A percentile compares a stretch with the other conserved stretches of the same genome.
phyloP scores from a whole-genome alignment of 1,140 invertebrate genomes.

The Nasonia vitripennis region DNA sequence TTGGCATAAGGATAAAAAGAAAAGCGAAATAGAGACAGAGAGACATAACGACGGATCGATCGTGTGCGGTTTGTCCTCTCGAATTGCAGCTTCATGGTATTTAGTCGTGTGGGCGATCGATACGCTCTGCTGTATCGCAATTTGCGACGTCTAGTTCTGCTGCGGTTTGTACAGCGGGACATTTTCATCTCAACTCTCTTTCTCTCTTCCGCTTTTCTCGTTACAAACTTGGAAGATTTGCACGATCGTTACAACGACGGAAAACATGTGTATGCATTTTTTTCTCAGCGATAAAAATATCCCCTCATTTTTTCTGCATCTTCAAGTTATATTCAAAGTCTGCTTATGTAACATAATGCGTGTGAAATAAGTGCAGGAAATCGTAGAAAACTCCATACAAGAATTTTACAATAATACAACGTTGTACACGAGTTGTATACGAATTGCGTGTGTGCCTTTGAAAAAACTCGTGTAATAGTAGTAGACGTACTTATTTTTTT shows the following conservation, averaged over 20 bases:
- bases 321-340: background rate
- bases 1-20: background rate
- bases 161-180: background rate
- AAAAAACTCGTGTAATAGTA: background rate
- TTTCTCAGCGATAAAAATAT: constrained; percentile 34
- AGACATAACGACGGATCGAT: constrained; percentile 25
- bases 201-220: background rate
- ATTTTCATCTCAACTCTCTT: background rate
- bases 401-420: constrained; percentile 25
- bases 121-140: background rate
- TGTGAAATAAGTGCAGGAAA: constrained; percentile 19
- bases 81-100: background rate
- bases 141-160: too few species aligned
- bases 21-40: background rate
- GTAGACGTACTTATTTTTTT: background rate
- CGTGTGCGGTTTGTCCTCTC: background rate
- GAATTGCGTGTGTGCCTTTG: background rate
- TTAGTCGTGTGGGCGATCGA: background rate
- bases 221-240: constrained; percentile 33
- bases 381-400: constrained; percentile 18
- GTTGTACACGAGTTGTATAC: background rate
- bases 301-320: background rate
- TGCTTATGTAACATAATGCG: background rate
- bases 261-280: background rate
- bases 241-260: background rate